Evolutionary conservation across 2,888 invertebrate genomes (phyloP), one percentile per base, ranked within the genome.

Genomic region (Ophioninae sp.): DNA sequence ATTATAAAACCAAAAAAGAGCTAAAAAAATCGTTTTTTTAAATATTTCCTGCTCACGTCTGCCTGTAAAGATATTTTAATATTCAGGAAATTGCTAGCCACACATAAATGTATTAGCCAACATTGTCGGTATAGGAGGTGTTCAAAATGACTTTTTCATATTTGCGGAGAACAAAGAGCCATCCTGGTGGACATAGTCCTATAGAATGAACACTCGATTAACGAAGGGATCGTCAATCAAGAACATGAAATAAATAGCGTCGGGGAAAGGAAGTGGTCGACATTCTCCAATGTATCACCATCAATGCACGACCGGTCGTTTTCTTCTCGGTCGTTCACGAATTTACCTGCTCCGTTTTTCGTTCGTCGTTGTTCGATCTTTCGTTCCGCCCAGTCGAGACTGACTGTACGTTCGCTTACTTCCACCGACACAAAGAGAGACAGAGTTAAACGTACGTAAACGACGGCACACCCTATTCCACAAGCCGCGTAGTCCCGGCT

Each of bases 321-420:
- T 69, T 56, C 74, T 69, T 80, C 83, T 84, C 79, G 78, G 79
- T 80, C 81, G 84, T 44, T 79, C 84, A 79, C 81, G 78, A 67
- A 23, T 81, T 81, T 75, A 79, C 81, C 83, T 83, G 81, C 77
- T 81, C 67, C 74, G 77, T 50, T 79, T 67, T 59, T 20, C 41
- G 39, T 74, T 75, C 37, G 50, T 65, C 74, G 74, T 61, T 61
- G 13, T 44, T 64, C 39, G 68, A 61, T 37, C 69, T 77, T 30
- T 30, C 65, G 77, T 80, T 64, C 73, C 68, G 76, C 72, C 79
- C 76, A 76, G 68, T 59, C 70, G 56, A 61, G 79, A 30, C 75
- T 72, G 67, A 76, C 41, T 68, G 72, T 44, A 76, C 76, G 74
- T 57, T 62, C 21, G 8, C 57, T 41, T 41, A 67, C 30, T 13